Evolutionary conservation across 2,113 vertebrate genomes (phyloP).

Genomic region (Coptodon rendalli): DNA sequence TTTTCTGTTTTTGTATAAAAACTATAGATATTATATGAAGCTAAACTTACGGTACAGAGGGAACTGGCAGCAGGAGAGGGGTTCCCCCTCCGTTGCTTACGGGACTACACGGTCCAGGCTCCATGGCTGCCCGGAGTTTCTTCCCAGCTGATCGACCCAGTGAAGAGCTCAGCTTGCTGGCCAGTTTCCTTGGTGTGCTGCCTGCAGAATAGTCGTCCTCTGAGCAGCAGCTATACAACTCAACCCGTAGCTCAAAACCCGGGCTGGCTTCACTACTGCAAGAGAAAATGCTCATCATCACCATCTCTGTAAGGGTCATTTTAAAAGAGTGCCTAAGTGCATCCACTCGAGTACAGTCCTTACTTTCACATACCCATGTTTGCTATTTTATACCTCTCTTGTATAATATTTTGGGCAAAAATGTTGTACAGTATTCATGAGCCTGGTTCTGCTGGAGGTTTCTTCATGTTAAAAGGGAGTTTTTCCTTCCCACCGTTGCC

Average conservation of each 20-base stretch:
- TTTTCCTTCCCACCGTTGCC: background rate
- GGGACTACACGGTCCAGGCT: slow-evolving; percentile 73
- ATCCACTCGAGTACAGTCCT: background rate
- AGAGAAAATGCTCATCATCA: background rate
- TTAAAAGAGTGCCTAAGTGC: background rate
- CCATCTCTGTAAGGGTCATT: background rate
- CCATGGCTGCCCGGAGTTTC: slow-evolving; percentile 79
- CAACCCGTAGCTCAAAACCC: slow-evolving; percentile 82
- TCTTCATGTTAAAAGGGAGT: background rate
- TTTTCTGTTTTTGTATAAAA: background rate
- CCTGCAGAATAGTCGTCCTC: slow-evolving; percentile 81
- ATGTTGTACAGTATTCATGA: background rate
- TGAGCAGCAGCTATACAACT: slow-evolving; percentile 86
- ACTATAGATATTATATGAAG: background rate
- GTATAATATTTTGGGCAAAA: background rate
- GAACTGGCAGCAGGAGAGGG: slow-evolving; percentile 80
- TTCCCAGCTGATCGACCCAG: slow-evolving; percentile 84
- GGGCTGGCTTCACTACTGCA: slow-evolving; percentile 77
- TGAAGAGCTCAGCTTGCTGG: slow-evolving; percentile 88
- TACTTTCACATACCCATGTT: background rate
- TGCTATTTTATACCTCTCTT: background rate
- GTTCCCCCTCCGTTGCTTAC: slow-evolving; percentile 71
- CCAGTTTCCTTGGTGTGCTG: slow-evolving; percentile 81
- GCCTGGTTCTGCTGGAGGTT: background rate
- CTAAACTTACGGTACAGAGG: slow-evolving; percentile 78